Evolutionary conservation across 2,113 vertebrate species (phyloP).

Genomic region (Microtus ochrogaster): DNA sequence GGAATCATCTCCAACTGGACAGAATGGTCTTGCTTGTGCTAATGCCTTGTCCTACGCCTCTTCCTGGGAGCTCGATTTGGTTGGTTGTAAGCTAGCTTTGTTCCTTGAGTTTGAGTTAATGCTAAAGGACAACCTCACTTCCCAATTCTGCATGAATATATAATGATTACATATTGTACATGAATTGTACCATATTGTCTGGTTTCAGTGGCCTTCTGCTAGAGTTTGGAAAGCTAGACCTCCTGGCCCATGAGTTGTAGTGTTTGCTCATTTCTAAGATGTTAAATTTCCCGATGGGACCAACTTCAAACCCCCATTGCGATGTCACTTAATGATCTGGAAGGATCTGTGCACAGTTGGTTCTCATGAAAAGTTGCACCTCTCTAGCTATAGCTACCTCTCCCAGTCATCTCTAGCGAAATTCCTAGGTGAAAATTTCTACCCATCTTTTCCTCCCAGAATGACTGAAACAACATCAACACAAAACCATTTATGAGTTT

Average conservation of each 20-base stretch:
- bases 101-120: background rate
- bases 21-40: background rate
- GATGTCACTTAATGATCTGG: background rate
- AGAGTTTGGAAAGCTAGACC: background rate
- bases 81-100: background rate
- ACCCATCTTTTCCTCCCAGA: background rate
- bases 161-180: background rate
- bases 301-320: background rate
- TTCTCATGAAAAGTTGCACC: background rate
- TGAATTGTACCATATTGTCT: background rate
- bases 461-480: slow-evolving; percentile 21
- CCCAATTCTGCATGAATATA: background rate
- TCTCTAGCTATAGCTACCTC: background rate
- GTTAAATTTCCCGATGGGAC: background rate
- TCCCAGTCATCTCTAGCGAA: background rate
- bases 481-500: slow-evolving; percentile 45
- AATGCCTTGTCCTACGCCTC: background rate
- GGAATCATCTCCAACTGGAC: background rate
- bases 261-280: background rate
- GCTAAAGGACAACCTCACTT: background rate
- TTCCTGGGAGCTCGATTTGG: background rate
- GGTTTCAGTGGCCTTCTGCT: background rate
- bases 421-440: slow-evolving; percentile 26
- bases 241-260: background rate
- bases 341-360: background rate